Conservation (phyloP, 1,140 invertebrate genomes). For the Calycopis cecrops region DNA sequence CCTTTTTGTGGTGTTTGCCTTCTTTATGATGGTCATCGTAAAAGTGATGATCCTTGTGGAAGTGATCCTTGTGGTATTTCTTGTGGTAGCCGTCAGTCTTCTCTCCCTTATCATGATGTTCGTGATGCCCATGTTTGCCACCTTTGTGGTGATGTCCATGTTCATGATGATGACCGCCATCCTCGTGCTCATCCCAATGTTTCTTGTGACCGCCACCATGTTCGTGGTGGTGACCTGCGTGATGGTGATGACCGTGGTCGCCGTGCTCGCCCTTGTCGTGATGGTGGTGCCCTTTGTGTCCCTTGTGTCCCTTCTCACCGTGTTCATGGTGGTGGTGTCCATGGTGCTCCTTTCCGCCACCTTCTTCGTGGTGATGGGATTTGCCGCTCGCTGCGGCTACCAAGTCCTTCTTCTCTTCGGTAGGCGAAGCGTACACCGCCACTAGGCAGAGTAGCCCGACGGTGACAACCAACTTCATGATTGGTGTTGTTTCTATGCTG, state of each 20-base stretch:
- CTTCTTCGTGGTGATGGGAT: constrained; percentile 79
- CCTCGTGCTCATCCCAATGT: constrained; percentile 58
- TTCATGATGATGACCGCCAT: constrained; percentile 61
- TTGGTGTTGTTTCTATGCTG: constrained; percentile 37
- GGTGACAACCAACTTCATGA: constrained; percentile 56
- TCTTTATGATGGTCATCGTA: constrained; percentile 61
- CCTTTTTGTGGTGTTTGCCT: constrained; percentile 64
- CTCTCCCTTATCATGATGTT: constrained; percentile 64
- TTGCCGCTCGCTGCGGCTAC: constrained; percentile 77
- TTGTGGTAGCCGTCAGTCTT: constrained; percentile 63
- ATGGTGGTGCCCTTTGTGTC: constrained; percentile 62
- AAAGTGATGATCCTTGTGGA: constrained; percentile 67
- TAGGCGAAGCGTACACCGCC: constrained; percentile 46
- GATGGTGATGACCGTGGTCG: constrained; percentile 54
- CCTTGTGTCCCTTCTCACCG: constrained; percentile 57
- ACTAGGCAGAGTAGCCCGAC: constrained; percentile 53
- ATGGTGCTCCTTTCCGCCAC: constrained; percentile 74
- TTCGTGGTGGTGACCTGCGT: constrained; percentile 55
- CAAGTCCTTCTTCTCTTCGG: constrained; percentile 51
- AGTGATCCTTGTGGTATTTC: constrained; percentile 65
- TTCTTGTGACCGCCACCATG: constrained; percentile 59
- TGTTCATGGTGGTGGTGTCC: constrained; percentile 61
- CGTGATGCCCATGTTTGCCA: constrained; percentile 57
- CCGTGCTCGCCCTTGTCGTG: constrained; percentile 63
- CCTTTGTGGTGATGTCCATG: constrained; percentile 65